Conservation (phyloP, 2,888 invertebrate genomes). For the Resseliella maxima region DNA sequence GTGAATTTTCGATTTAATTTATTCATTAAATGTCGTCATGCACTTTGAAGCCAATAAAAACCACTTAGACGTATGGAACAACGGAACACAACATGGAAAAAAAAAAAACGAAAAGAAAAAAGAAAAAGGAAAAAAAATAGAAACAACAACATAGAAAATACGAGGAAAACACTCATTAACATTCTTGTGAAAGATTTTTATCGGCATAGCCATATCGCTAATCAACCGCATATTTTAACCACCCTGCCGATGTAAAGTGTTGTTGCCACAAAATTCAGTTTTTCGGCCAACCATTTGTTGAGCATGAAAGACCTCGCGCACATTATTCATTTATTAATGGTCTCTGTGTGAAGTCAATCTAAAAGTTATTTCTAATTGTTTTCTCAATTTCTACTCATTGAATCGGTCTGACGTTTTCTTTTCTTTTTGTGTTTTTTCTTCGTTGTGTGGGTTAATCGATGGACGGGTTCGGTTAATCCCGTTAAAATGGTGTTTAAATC, state of each 20-base stretch:
- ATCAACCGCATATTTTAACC: constrained; percentile 37
- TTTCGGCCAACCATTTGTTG: neutral
- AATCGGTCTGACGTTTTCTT: neutral
- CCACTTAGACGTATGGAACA: too few species aligned
- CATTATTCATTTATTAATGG: constrained; percentile 54
- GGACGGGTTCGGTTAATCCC: constrained; percentile 37
- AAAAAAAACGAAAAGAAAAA: neutral
- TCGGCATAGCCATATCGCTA: neutral
- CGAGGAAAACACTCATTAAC: constrained; percentile 43
- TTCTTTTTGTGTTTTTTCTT: too few species aligned
- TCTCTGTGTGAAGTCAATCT: constrained; percentile 54
- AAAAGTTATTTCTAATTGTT: constrained; percentile 38
- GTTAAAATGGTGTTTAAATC: constrained; percentile 43
- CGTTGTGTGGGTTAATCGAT: neutral
- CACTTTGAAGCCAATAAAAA: too few species aligned
- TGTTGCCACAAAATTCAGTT: too few species aligned
- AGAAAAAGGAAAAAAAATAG: too few species aligned
- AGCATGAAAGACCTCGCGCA: neutral
- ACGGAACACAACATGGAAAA: neutral
- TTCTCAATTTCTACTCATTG: neutral
- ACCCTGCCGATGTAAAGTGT: neutral
- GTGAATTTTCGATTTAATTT: constrained; percentile 26
- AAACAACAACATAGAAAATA: too few species aligned
- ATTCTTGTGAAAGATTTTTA: constrained; percentile 44
- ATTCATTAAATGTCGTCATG: constrained; percentile 25